These are phyloP conservation scores for Anneissia japonica DNA, from an alignment of 35 echinoderm and acorn worm species.

Conservation along the genomic window DNA sequence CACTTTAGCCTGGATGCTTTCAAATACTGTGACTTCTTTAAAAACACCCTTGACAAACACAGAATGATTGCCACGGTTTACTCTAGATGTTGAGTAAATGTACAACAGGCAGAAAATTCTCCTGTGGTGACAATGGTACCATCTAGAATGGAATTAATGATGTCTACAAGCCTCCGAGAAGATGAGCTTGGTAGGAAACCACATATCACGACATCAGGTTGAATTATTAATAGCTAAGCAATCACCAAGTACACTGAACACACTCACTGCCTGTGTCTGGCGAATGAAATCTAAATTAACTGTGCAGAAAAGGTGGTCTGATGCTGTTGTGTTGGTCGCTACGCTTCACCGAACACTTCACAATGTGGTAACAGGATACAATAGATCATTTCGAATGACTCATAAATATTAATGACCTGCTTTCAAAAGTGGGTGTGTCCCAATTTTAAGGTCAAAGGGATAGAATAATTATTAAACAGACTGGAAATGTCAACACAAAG, in stretches of 20 bases:
- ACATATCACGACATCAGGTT: too few species aligned
- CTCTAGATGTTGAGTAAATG: too few species aligned
- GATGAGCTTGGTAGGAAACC: too few species aligned
- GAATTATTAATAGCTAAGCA: background rate
- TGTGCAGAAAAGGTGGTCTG: background rate
- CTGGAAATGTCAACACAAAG: background rate
- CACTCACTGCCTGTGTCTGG: background rate
- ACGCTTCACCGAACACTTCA: background rate
- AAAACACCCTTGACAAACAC: too few species aligned
- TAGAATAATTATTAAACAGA: background rate
- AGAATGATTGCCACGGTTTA: too few species aligned
- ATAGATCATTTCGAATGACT: background rate
- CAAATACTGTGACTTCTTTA: too few species aligned
- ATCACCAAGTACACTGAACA: background rate
- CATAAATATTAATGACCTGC: constrained; percentile 1
- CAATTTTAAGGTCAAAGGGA: background rate
- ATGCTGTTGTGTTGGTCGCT: background rate
- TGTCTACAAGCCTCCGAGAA: too few species aligned
- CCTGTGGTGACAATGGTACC: too few species aligned
- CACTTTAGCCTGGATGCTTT: too few species aligned
- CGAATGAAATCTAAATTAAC: background rate
- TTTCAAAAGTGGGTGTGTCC: background rate
- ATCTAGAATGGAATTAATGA: too few species aligned
- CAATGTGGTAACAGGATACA: background rate
- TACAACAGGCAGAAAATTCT: too few species aligned